Percentiles rank a stretch among this genome's conserved stretches.
Evolutionary conservation across 2,797 vertebrate genomes (phyloP).

Genomic region (Brachymystax lenok): DNA sequence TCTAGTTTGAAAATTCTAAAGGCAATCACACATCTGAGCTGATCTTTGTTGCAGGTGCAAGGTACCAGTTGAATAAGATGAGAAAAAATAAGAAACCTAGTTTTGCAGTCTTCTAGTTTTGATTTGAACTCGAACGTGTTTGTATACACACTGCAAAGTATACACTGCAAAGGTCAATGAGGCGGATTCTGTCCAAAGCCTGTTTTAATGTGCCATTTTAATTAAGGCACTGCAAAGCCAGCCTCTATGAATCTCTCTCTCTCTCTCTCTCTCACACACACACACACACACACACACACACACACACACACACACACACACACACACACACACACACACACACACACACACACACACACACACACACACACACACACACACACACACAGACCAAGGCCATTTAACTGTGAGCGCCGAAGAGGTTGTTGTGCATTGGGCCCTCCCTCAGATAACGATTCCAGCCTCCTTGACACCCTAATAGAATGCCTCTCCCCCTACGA

Average conservation of each 20-base stretch:
- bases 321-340: too few relatives aligned
- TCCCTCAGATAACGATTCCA: conserved; percentile 80
- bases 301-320: too few relatives aligned
- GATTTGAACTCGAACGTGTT: not conserved
- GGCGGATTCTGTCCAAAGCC: conserved; percentile 8
- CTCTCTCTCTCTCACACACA: too few relatives aligned
- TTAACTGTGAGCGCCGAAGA: conserved; percentile 45
- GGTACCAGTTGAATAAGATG: too few relatives aligned
- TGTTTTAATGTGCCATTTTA: conserved; percentile 73
- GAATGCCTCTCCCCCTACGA: conserved; percentile 75
- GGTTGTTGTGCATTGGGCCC: conserved; percentile 70
- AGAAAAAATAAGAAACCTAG: too few relatives aligned
- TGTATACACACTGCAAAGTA: not conserved
- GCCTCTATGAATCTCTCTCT: conserved; percentile 53
- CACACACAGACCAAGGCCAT: conserved; percentile 38
- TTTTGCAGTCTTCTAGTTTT: not conserved
- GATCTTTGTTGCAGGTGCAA: too few relatives aligned
- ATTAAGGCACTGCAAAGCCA: conserved; percentile 59
- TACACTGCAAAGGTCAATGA: conserved; percentile 17
- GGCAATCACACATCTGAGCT: too few relatives aligned
- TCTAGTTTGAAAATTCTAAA: too few relatives aligned
- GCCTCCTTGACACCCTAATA: conserved; percentile 86
- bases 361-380: not conserved
- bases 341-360: not conserved
- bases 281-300: too few relatives aligned